These are phyloP conservation scores for Corydoras maculifer DNA, from an alignment of 2,113 vertebrate genomes.

Conservation along the genomic window DNA sequence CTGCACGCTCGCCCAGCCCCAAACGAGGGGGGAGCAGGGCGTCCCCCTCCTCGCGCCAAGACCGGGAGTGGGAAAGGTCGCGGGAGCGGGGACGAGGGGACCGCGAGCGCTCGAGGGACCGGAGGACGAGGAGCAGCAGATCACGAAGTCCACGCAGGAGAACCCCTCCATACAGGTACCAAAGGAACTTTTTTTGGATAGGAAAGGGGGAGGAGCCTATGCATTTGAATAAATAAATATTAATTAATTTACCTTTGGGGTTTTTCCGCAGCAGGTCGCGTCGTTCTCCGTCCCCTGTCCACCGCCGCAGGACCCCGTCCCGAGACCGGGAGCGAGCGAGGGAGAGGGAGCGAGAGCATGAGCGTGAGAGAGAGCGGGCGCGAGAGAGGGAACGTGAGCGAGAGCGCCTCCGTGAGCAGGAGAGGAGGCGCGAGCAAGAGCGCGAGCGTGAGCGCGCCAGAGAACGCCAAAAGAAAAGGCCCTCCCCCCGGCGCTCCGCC, in stretches of 20 bases:
- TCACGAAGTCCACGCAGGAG: slow-evolving; percentile 56
- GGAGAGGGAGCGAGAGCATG: slow-evolving; percentile 34
- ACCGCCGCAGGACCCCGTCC: slow-evolving; percentile 49
- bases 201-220: no score
- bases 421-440: neutral
- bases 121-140: slow-evolving; percentile 49
- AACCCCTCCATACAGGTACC: slow-evolving; percentile 54
- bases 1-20: slow-evolving; percentile 36
- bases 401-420: neutral
- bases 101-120: slow-evolving; percentile 26
- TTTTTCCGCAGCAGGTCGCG: slow-evolving; percentile 43
- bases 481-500: slow-evolving; percentile 32
- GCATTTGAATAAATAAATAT: no score
- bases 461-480: slow-evolving; percentile 15
- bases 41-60: slow-evolving; percentile 37
- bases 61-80: slow-evolving; percentile 33
- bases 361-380: slow-evolving; percentile 35
- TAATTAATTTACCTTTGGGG: no score
- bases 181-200: neutral
- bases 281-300: slow-evolving; percentile 54
- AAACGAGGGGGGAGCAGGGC: slow-evolving; percentile 40
- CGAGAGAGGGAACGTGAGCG: slow-evolving; percentile 4
- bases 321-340: slow-evolving; percentile 40
- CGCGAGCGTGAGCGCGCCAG: neutral
- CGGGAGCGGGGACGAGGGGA: slow-evolving; percentile 14